Evolutionary conservation across 2,888 invertebrate species (phyloP), one percentile per base, ranked within the genome.

Genomic region (Tetranychus truncatus): DNA sequence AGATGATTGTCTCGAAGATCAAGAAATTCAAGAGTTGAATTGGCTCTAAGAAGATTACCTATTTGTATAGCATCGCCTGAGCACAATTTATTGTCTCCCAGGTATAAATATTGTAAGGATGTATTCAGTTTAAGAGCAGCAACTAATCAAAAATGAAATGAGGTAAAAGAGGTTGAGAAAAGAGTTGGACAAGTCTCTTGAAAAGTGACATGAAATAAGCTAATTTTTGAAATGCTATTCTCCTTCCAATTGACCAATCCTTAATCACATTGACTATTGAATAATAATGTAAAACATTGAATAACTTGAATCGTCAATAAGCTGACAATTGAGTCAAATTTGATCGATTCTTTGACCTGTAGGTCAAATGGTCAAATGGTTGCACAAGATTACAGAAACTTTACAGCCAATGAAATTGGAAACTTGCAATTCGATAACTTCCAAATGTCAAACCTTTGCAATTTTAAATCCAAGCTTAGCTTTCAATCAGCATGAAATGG

Each of bases 31-130:
- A 94, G 85, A 74, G 87, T 86, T 75, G 87, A 86, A 84, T 93
- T 94, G 80, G 86, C 85, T 78, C 87, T 86, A 77, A 94, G 85
- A 80, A 93, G 84, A 74, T 71, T 72, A 34, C 88, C 89, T 24
- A 94, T 84, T 80, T 91, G 90, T 76, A 87, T 85, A 18, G 91
- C 92, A 84, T 94, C 93, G 45, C 86, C 84, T 45, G 87, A 84
- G 74, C 87, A 86, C 78, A 94, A 85, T 77, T 87, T 85, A 82
- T 94, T 94, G 83, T 92, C 90, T 71, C 91, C 90, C 77, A 94
- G 84, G 81, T 91, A 89, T 74, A 94, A 85, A 84, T 94, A 92
- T 77, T 88, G 87, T 73, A 91, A 83, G 1, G 87, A 87, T 66
- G 85, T 87, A 84, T 93, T 93, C 79, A 89, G 86, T 81, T 91